phyloP scores from a whole-genome alignment of 2,797 vertebrate genomes.

The Sus cebifrons region DNA sequence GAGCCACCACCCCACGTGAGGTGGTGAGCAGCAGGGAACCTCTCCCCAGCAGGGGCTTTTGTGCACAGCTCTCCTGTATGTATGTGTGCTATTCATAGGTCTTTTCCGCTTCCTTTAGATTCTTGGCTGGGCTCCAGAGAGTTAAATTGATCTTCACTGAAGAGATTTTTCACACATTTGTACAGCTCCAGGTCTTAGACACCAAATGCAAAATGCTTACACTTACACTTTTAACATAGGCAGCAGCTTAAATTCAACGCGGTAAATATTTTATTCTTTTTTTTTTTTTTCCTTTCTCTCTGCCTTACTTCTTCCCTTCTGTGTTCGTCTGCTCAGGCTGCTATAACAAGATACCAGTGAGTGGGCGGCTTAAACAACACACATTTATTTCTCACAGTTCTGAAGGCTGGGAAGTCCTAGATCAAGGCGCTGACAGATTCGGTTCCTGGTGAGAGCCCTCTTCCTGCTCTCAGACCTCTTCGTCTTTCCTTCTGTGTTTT shows the following conservation, averaged over 20 bases:
- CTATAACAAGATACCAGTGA: not conserved
- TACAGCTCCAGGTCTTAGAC: not conserved
- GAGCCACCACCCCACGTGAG: accelerated
- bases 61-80: accelerated
- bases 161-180: constrained; percentile 3
- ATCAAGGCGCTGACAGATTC: not conserved
- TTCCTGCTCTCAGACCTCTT: not conserved
- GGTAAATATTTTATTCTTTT: not conserved
- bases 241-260: not conserved
- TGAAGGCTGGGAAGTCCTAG: not conserved
- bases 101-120: not conserved
- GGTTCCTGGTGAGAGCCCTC: not conserved
- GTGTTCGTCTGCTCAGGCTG: not conserved
- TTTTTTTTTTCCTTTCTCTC: not conserved
- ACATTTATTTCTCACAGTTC: not conserved
- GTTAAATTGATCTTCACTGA: not conserved
- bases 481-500: not conserved
- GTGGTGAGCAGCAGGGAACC: accelerated
- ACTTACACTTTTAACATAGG: not conserved
- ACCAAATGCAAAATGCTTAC: not conserved
- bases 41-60: accelerated
- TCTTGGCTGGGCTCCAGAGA: not conserved
- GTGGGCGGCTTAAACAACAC: not conserved
- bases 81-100: not conserved
- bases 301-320: not conserved